Conservation (phyloP, 2,888 invertebrate species). For the Matsumyia berberina region DNA sequence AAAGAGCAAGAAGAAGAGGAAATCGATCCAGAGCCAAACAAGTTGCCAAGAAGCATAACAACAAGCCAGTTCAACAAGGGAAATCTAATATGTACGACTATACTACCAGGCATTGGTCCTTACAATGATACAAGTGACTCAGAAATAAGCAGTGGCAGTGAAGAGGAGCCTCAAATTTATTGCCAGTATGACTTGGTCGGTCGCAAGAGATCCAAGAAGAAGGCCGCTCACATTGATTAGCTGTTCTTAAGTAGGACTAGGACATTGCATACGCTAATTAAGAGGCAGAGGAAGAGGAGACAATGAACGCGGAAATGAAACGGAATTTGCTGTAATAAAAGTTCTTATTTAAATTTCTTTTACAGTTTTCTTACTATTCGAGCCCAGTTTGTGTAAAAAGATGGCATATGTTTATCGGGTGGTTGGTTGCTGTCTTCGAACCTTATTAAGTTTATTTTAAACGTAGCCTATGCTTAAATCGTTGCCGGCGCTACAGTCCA, state of each 20-base stretch:
- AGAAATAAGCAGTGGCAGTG: conserved; percentile 88
- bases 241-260: neutral
- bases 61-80: conserved; percentile 80
- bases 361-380: neutral
- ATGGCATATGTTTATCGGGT: too few species aligned
- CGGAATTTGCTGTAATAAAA: conserved; percentile 40
- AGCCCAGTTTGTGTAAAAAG: too few species aligned
- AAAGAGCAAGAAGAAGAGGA: conserved; percentile 23
- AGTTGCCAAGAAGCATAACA: conserved; percentile 60
- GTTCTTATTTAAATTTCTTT: conserved; percentile 12
- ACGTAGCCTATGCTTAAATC: too few species aligned
- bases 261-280: neutral
- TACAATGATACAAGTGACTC: conserved; percentile 91
- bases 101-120: conserved; percentile 93
- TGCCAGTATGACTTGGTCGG: conserved; percentile 81
- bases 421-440: neutral
- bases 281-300: neutral
- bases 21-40: conserved; percentile 45
- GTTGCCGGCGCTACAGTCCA: too few species aligned
- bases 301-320: conserved; percentile 3
- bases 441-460: neutral
- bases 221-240: conserved; percentile 44
- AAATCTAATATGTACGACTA: conserved; percentile 89
- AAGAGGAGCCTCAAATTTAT: conserved; percentile 81
- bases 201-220: conserved; percentile 79